Conservation (phyloP, 1,140 invertebrate genomes). For the Teleogryllus occipitalis region DNA sequence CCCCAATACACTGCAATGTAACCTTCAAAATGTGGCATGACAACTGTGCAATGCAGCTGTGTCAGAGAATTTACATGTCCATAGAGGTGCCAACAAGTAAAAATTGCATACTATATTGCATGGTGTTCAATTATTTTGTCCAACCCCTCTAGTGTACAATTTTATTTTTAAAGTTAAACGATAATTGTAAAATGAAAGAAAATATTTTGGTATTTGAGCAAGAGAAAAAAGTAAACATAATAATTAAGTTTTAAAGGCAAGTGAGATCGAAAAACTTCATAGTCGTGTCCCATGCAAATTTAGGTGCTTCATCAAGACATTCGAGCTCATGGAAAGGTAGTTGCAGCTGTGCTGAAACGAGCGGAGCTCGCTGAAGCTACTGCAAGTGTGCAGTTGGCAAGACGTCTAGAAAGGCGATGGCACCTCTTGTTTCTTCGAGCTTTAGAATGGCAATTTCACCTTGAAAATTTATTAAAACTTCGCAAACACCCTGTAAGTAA, state of each 20-base stretch:
- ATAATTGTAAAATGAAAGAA: background rate
- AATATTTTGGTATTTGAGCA: background rate
- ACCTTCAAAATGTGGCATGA: too few species aligned
- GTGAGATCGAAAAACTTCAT: background rate
- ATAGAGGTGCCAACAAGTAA: too few species aligned
- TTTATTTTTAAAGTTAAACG: too few species aligned
- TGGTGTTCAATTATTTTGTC: too few species aligned
- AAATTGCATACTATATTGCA: too few species aligned
- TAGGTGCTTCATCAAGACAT: conserved; percentile 76
- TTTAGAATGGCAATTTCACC: conserved; percentile 80
- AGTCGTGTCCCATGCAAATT: background rate
- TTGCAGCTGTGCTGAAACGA: conserved; percentile 65
- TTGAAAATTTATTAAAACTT: conserved; percentile 51
- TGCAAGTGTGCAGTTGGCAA: conserved; percentile 22
- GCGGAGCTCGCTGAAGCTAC: conserved; percentile 51
- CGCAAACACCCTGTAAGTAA: conserved; percentile 4
- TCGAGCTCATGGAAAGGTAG: conserved; percentile 72
- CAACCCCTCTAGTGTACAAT: too few species aligned
- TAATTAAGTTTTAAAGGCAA: background rate
- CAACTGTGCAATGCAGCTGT: too few species aligned
- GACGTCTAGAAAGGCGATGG: conserved; percentile 71
- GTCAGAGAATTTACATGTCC: too few species aligned
- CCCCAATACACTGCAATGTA: too few species aligned
- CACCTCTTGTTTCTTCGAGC: conserved; percentile 77
- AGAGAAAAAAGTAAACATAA: background rate